Base-by-base conservation (phyloP, 2,888 invertebrate species). In the Drosophila tanythrix region DNA sequence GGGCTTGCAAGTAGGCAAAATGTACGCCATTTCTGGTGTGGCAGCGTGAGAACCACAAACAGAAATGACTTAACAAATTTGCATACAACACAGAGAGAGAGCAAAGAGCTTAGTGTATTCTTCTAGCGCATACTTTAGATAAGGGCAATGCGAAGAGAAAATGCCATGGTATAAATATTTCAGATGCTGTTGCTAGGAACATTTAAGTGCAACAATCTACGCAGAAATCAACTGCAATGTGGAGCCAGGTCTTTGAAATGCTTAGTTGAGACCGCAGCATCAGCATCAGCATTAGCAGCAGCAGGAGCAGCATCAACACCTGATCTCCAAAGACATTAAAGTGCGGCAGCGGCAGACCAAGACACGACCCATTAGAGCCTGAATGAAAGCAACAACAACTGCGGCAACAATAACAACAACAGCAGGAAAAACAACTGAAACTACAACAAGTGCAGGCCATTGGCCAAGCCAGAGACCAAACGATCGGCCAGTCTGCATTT, bases 271-370 rank as follows among this genome's bases (percentile, higher is more conserved):
- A 29, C 75, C 53, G 56, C 84, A 38, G 46, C 46, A 43, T 46
- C 57, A 77, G 79, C 83, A 80, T 79, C 86, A 84, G 56, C 60
- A 31, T 53, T 21, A 79, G 81, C 86, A 84, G 48, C 63, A 33
- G 60, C 27, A 29, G 85, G 83, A 82, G 82, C 88, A 84, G 83
- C 91, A 91, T 92, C 91, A 92, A 92, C 92, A 92, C 92, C 92
- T 92, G 92, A 91, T 92, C 89, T 88, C 79, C 88, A 83, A 87
- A 90, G 79, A 86, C 84, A 89, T 89, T 88, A 87, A 87, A 88
- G 73, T 70, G 88, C 85, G 78, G 82, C 76, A 74, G 56, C 59
- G 61, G 60, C 62, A 76, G 83, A 76, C 77, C 83, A 53, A 83
- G 77, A 80, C 77, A 74, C 79, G 76, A 85, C 78, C 76, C 81